These are phyloP conservation scores for Nysson spinosus DNA, from an alignment of 2,888 invertebrate species.

Conservation along the genomic window DNA sequence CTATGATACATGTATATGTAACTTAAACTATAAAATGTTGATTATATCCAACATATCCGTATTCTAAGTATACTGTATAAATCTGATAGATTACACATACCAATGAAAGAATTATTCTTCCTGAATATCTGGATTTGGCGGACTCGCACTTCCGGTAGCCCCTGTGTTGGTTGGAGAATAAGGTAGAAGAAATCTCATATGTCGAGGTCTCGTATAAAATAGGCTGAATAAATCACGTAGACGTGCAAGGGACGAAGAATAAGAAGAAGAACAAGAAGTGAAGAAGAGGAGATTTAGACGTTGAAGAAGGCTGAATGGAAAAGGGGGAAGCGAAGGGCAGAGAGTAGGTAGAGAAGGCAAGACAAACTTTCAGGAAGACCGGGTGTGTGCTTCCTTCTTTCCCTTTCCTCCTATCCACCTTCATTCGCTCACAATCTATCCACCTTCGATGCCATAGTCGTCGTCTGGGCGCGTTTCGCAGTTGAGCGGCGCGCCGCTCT, in stretches of 20 bases:
- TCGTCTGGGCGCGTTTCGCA: constrained; percentile 66
- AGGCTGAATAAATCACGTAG: constrained; percentile 72
- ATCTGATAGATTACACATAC: no score
- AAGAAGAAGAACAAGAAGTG: constrained; percentile 7
- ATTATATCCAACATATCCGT: no score
- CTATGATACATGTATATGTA: no score
- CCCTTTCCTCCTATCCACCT: constrained; percentile 18
- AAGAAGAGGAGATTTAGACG: constrained; percentile 24
- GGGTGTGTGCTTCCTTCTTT: constrained; percentile 52
- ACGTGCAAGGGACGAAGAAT: constrained; percentile 33
- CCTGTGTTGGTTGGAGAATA: constrained; percentile 63
- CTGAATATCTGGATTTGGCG: constrained; percentile 39
- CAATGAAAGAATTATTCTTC: constrained; percentile 9
- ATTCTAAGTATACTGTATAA: no score
- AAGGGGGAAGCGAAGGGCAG: constrained; percentile 18
- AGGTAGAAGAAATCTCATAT: constrained; percentile 72
- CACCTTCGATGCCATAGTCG: constrained; percentile 49
- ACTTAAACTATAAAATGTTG: no score
- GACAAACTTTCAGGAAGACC: constrained; percentile 68
- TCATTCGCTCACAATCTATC: constrained; percentile 44
- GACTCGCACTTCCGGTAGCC: constrained; percentile 38
- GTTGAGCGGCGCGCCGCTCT: constrained; percentile 67
- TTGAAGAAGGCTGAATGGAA: not conserved
- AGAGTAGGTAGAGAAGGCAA: constrained; percentile 48
- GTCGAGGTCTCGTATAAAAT: constrained; percentile 69